A percentile compares a stretch with the other conserved stretches of the same genome.
Conservation (phyloP, 2,888 invertebrate genomes). For the Celastrina argiolus region DNA sequence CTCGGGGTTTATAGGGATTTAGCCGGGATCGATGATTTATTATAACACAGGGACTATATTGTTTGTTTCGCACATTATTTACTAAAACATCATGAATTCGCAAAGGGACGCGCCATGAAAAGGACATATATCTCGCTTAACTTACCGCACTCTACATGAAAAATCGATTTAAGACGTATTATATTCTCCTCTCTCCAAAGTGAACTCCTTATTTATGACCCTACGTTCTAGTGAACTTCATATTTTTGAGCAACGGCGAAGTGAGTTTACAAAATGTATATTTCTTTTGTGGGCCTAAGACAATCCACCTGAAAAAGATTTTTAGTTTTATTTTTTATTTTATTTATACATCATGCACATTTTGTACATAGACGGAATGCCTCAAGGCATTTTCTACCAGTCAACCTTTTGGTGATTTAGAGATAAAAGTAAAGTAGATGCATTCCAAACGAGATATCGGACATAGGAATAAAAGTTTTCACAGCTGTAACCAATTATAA, state of each 20-base stretch:
- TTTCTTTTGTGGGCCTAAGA: neutral
- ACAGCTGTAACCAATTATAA: neutral
- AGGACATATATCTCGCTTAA: conserved; percentile 50
- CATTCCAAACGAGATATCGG: too few species aligned
- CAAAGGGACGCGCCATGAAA: conserved; percentile 43
- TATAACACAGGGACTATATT: conserved; percentile 55
- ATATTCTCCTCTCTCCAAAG: conserved; percentile 16
- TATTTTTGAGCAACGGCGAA: neutral
- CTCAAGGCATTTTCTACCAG: too few species aligned
- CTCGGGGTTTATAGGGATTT: conserved; percentile 29
- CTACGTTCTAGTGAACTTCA: conserved; percentile 11
- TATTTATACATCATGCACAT: too few species aligned
- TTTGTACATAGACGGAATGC: too few species aligned
- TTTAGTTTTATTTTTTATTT: too few species aligned
- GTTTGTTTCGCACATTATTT: conserved; percentile 60
- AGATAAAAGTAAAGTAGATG: too few species aligned
- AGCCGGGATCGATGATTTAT: conserved; percentile 61
- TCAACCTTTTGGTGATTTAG: too few species aligned
- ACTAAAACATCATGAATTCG: conserved; percentile 58
- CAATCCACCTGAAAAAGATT: neutral
- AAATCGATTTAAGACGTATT: conserved; percentile 27
- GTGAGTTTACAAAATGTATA: neutral
- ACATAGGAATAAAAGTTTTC: too few species aligned
- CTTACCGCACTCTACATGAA: conserved; percentile 24
- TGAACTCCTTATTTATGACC: conserved; percentile 10